Conservation (phyloP, 64 coral and sea anemone species). For the Porites australiensis region DNA sequence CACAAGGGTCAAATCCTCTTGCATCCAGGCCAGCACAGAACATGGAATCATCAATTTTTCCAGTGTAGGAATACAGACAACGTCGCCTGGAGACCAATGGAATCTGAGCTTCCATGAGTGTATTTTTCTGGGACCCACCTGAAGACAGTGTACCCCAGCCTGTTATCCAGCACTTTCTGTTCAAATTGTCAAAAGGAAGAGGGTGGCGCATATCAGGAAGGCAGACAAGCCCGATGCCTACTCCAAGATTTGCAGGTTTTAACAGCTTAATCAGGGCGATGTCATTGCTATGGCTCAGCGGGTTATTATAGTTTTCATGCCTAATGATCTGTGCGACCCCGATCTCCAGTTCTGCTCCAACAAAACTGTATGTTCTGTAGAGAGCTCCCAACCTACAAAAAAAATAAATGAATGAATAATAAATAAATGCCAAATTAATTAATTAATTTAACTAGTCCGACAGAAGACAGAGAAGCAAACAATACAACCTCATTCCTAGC, state of each 20-base stretch:
- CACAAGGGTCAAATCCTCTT: slow-evolving; percentile 7
- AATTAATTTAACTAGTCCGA: no score
- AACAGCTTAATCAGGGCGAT: slow-evolving; percentile 52
- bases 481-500: no score
- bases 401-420: background rate
- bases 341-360: slow-evolving; percentile 19
- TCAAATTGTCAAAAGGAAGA: slow-evolving; percentile 41
- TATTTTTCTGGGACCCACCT: slow-evolving; percentile 1
- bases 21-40: slow-evolving; percentile 32
- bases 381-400: slow-evolving; percentile 53
- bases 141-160: slow-evolving; percentile 34
- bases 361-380: background rate
- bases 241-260: slow-evolving; percentile 26
- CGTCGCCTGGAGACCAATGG: slow-evolving; percentile 26
- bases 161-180: slow-evolving; percentile 51
- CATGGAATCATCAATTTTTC: slow-evolving; percentile 36
- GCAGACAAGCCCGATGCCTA: slow-evolving; percentile 32
- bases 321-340: slow-evolving; percentile 27
- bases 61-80: background rate
- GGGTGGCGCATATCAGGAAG: background rate
- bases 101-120: slow-evolving; percentile 31
- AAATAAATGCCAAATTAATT: no score
- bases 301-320: slow-evolving; percentile 36
- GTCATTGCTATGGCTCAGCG: slow-evolving; percentile 20
- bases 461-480: no score